phyloP scores from a whole-genome alignment of 2,888 invertebrate genomes.

The Drosophila quinaria region DNA sequence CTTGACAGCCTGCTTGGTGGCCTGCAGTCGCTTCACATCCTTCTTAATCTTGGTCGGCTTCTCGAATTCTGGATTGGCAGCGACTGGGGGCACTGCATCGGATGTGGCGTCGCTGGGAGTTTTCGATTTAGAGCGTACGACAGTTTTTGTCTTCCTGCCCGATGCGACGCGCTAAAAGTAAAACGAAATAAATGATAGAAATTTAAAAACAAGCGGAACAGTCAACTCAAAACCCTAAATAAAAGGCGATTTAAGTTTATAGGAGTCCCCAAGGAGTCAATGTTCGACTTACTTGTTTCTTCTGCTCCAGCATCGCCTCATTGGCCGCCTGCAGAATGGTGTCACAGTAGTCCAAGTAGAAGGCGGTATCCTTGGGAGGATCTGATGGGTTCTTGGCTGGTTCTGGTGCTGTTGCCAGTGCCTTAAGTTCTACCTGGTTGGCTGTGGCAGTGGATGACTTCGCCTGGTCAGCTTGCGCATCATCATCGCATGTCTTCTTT shows the following conservation, averaged over 20 bases:
- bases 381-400: neutral
- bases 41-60: conserved; percentile 40
- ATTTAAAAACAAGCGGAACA: too few species aligned
- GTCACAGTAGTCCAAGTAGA: conserved; percentile 75
- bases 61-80: neutral
- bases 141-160: conserved; percentile 22
- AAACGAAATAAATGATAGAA: neutral
- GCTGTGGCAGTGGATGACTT: neutral
- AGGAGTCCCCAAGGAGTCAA: too few species aligned
- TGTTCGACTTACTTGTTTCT: conserved; percentile 68
- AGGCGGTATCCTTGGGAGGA: conserved; percentile 14
- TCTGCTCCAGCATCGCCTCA: conserved; percentile 71
- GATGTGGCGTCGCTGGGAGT: neutral
- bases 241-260: too few species aligned
- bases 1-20: conserved; percentile 46
- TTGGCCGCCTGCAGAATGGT: conserved; percentile 78
- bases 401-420: neutral
- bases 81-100: neutral
- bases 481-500: neutral
- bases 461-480: neutral
- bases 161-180: conserved; percentile 59
- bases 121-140: neutral
- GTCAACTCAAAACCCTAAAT: too few species aligned
- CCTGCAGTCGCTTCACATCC: conserved; percentile 63
- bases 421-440: neutral